These are phyloP conservation scores for Aporophyla nigra DNA, from an alignment of 2,888 invertebrate genomes.

Conservation along the genomic window DNA sequence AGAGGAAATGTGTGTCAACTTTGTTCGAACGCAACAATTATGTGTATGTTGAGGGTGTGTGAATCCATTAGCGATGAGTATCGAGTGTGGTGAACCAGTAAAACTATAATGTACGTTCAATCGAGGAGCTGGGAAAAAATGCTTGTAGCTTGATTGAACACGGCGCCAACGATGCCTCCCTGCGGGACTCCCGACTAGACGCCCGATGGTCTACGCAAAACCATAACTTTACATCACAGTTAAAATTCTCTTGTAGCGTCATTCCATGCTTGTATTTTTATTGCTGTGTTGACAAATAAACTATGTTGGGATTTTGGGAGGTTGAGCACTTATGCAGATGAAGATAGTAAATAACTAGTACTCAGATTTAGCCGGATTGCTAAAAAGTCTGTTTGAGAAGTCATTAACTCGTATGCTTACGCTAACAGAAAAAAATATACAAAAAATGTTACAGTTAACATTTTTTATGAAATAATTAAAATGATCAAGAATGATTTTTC, in stretches of 20 bases:
- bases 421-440: neutral
- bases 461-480: neutral
- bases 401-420: neutral
- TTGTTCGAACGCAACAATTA: conserved; percentile 44
- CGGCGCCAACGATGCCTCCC: conserved; percentile 74
- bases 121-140: conserved; percentile 64
- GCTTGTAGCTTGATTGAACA: conserved; percentile 69
- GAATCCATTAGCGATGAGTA: conserved; percentile 58
- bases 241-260: conserved; percentile 31
- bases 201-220: conserved; percentile 74
- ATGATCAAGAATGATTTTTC: neutral
- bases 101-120: conserved; percentile 53
- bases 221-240: conserved; percentile 55
- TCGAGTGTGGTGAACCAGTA: conserved; percentile 47
- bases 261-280: conserved; percentile 27
- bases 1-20: conserved; percentile 43
- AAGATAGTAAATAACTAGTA: neutral
- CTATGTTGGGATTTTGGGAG: neutral
- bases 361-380: neutral
- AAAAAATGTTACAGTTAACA: neutral
- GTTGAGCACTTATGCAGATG: conserved; percentile 15
- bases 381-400: neutral
- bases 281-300: conserved; percentile 47
- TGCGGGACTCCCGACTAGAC: conserved; percentile 68
- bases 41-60: conserved; percentile 47